A percentile compares a stretch with the other conserved stretches of the same genome.
Conservation (phyloP, 2,113 vertebrate species). For the Seriola quinqueradiata region DNA sequence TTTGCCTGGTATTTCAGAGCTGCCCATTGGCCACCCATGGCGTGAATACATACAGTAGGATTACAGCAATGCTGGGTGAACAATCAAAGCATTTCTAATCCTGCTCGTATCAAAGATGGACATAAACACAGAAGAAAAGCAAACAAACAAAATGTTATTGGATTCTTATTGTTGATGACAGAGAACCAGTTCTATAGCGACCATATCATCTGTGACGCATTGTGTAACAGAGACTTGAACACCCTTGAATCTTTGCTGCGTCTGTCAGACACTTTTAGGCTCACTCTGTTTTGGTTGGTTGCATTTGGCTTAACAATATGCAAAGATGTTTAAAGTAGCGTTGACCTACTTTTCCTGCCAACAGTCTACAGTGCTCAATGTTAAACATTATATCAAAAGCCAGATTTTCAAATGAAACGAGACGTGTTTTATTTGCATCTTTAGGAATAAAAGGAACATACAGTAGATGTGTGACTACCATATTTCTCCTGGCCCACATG, state of each 20-base stretch:
- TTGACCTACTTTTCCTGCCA: conserved; percentile 67
- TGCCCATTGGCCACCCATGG: not conserved
- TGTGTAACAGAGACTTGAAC: not conserved
- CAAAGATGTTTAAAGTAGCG: conserved; percentile 62
- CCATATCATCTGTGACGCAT: conserved; percentile 6
- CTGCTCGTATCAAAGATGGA: conserved; percentile 12
- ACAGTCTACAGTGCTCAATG: conserved; percentile 15
- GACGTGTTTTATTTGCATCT: conserved; percentile 4
- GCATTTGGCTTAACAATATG: conserved; percentile 54
- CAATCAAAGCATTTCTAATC: not conserved
- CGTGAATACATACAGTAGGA: not conserved
- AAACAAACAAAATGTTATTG: conserved; percentile 6
- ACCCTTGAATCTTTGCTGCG: conserved; percentile 19
- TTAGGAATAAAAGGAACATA: not conserved
- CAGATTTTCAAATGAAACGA: conserved; percentile 27
- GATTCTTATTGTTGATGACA: conserved; percentile 17
- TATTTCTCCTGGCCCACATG: not conserved
- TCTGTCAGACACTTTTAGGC: conserved; percentile 27
- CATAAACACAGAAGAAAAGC: not conserved
- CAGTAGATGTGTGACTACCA: not conserved
- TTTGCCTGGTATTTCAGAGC: not conserved
- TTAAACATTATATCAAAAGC: not conserved
- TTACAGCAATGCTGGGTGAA: not conserved
- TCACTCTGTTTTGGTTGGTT: conserved; percentile 36
- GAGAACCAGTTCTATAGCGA: not conserved